Conservation (phyloP, 2,888 invertebrate genomes). For the Stenodema calcarata region DNA sequence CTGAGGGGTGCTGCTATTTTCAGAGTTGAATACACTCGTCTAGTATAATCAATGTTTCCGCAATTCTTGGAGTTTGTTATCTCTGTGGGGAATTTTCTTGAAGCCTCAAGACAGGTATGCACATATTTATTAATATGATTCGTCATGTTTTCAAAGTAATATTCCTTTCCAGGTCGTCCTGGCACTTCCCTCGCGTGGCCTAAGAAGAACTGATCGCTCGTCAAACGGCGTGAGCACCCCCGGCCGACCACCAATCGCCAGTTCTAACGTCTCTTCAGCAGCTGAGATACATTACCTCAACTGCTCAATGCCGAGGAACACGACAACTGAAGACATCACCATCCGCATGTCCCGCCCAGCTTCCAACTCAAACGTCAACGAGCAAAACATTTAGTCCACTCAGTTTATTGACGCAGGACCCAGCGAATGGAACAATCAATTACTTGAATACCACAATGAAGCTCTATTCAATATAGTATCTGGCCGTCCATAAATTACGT, state of each 20-base stretch:
- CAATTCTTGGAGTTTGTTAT: too few species aligned
- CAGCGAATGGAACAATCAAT: neutral
- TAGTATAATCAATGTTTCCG: too few species aligned
- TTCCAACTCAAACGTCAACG: constrained; percentile 28
- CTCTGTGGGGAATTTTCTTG: too few species aligned
- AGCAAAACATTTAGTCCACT: constrained; percentile 22
- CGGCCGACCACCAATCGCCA: constrained; percentile 60
- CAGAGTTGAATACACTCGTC: too few species aligned
- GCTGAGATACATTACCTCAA: constrained; percentile 57
- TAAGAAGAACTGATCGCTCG: neutral
- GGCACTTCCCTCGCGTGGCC: constrained; percentile 23
- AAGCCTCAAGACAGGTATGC: too few species aligned
- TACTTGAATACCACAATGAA: too few species aligned
- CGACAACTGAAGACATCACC: constrained; percentile 54
- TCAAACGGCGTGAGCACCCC: constrained; percentile 16
- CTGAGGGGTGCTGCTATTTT: too few species aligned
- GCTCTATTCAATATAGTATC: too few species aligned
- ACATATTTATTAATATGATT: too few species aligned
- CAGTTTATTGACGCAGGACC: neutral
- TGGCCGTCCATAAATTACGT: neutral
- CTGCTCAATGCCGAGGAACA: constrained; percentile 55
- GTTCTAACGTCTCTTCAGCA: constrained; percentile 62
- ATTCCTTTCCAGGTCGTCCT: neutral
- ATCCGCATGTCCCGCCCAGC: constrained; percentile 34
- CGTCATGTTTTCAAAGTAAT: neutral